A percentile compares a stretch with the other conserved stretches of the same genome.
phyloP scores from a whole-genome alignment of 1,140 invertebrate species.

The Chlorops oryzae region DNA sequence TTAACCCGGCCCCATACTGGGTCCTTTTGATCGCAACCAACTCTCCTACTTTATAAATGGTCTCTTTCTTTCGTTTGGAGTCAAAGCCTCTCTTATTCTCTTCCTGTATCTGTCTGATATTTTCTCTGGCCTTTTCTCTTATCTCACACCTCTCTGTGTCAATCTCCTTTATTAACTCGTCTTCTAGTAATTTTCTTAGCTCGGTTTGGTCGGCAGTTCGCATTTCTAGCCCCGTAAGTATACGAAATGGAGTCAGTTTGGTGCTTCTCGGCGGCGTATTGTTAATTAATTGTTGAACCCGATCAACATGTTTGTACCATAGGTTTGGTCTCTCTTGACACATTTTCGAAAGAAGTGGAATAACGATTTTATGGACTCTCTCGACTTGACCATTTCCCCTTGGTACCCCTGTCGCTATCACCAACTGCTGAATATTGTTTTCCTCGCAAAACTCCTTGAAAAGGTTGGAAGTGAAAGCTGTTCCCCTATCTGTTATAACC shows the following conservation, averaged over 20 bases:
- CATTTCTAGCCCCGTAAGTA: conserved; percentile 21
- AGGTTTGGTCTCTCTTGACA: conserved; percentile 14
- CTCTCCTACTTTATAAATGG: conserved; percentile 31
- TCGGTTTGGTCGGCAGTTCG: conserved; percentile 23
- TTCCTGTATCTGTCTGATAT: conserved; percentile 36
- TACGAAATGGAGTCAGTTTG: conserved; percentile 15
- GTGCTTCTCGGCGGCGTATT: conserved; percentile 18
- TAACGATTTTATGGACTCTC: conserved; percentile 20
- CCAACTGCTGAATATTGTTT: conserved; percentile 20
- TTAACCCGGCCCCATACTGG: conserved; percentile 32
- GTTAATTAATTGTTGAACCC: conserved; percentile 18
- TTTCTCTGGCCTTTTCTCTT: conserved; percentile 19
- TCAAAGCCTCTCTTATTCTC: conserved; percentile 38
- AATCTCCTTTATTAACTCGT: conserved; percentile 24
- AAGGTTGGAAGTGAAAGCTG: conserved; percentile 20
- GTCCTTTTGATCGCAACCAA: conserved; percentile 45
- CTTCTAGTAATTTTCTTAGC: conserved; percentile 22
- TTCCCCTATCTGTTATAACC: conserved; percentile 34
- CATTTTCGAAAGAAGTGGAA: conserved; percentile 24
- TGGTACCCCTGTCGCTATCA: conserved; percentile 22
- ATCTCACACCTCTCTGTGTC: conserved; percentile 16
- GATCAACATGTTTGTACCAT: conserved; percentile 20
- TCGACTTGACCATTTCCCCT: conserved; percentile 27
- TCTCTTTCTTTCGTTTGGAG: conserved; percentile 23
- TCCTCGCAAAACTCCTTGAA: conserved; percentile 24